These are phyloP conservation scores for Hipposideros larvatus DNA, from an alignment of 2,797 vertebrate species.

Conservation along the genomic window DNA sequence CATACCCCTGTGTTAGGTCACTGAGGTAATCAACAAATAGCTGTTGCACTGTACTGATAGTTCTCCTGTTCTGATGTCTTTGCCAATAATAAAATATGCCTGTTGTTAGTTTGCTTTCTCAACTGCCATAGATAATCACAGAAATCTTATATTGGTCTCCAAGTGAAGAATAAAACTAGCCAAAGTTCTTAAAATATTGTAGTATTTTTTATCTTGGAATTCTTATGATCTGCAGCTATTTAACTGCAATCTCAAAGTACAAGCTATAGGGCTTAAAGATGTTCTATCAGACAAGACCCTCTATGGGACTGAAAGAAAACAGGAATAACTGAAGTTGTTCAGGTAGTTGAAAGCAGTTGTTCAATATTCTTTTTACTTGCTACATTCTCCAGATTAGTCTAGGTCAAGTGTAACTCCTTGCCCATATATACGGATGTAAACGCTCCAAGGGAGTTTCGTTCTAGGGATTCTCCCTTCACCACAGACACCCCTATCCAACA, in stretches of 20 bases:
- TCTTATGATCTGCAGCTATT: conserved; percentile 7
- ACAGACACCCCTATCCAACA: not conserved
- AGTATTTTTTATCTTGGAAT: not conserved
- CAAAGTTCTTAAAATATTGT: not conserved
- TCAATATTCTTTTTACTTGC: not conserved
- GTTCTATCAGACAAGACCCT: not conserved
- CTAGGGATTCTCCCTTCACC: not conserved
- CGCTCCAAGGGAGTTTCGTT: not conserved
- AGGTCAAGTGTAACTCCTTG: not conserved
- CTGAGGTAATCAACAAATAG: not conserved
- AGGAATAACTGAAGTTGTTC: not conserved
- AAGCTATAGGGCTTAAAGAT: conserved; percentile 16
- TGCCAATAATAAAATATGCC: not conserved
- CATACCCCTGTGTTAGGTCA: not conserved
- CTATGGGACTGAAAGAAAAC: not conserved
- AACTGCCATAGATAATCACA: not conserved
- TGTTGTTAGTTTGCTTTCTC: not conserved
- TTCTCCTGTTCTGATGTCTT: not conserved
- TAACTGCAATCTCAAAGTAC: not conserved
- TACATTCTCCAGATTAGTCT: not conserved
- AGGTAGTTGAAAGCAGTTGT: not conserved
- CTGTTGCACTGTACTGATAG: rapidly evolving
- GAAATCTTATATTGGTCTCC: conserved; percentile 41
- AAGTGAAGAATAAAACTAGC: conserved; percentile 45
- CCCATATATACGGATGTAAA: not conserved